Conservation (phyloP, 2,113 vertebrate species). For the Glareola pratincola region DNA sequence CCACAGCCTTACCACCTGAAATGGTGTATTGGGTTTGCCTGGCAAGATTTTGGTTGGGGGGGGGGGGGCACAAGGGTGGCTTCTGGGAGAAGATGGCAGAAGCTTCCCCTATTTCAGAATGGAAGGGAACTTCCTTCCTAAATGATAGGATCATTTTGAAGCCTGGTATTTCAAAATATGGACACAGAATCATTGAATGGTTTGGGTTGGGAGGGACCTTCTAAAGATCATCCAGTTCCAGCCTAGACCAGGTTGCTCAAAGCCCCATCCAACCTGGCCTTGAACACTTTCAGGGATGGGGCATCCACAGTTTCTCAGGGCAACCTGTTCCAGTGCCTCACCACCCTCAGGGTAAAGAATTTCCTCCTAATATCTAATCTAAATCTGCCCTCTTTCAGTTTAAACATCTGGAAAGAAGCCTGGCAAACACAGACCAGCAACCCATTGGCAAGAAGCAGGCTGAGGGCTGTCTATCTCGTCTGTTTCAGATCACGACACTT, state of each 20-base stretch:
- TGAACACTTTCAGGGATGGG: no score
- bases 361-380: no score
- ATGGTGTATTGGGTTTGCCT: fast-evolving
- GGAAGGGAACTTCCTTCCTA: neutral
- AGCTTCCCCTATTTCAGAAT: neutral
- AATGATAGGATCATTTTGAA: neutral
- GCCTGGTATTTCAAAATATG: neutral
- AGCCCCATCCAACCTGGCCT: neutral
- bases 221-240: neutral
- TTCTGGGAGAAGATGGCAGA: neutral
- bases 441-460: neutral
- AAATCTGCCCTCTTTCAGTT: no score
- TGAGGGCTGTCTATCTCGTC: neutral
- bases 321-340: no score
- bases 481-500: neutral
- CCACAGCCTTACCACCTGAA: neutral
- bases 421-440: neutral
- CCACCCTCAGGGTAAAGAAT: no score
- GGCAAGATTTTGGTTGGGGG: neutral
- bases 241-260: neutral
- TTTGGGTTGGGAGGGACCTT: neutral
- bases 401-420: neutral
- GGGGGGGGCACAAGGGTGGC: neutral
- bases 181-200: neutral
- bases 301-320: no score